These are phyloP conservation scores for Lutraria rhynchaena DNA, from an alignment of 1,140 invertebrate species.

Conservation along the genomic window DNA sequence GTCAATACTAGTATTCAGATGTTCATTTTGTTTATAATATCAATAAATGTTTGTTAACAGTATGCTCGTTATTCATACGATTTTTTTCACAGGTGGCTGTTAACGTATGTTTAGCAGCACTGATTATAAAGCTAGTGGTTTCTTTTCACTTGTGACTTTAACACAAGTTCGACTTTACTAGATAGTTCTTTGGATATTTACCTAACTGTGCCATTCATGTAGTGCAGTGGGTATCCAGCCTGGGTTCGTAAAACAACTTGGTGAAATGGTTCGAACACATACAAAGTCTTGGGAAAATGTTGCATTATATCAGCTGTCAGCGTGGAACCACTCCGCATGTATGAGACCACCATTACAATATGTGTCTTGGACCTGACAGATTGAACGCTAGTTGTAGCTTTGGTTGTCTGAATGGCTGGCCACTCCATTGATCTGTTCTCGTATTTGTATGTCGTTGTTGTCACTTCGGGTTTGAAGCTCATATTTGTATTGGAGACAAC, in stretches of 20 bases:
- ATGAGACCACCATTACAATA: constrained; percentile 53
- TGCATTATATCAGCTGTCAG: constrained; percentile 69
- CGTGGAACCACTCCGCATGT: constrained; percentile 74
- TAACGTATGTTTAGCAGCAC: too few species aligned
- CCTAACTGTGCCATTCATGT: constrained; percentile 28
- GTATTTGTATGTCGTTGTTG: neutral
- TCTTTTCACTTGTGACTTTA: too few species aligned
- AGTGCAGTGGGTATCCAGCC: neutral
- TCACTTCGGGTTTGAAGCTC: too few species aligned
- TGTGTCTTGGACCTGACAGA: constrained; percentile 22
- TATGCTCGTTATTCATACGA: too few species aligned
- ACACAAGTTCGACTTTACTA: too few species aligned
- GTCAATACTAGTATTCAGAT: too few species aligned
- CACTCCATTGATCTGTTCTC: neutral
- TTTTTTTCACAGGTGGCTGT: too few species aligned
- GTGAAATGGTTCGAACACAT: constrained; percentile 69
- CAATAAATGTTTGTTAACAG: too few species aligned
- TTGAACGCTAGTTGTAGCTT: neutral
- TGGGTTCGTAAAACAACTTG: constrained; percentile 7
- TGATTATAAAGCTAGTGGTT: too few species aligned
- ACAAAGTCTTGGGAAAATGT: constrained; percentile 63
- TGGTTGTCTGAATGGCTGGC: neutral
- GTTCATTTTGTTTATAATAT: too few species aligned
- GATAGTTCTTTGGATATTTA: constrained; percentile 12
- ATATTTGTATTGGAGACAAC: too few species aligned